Percentiles rank a stretch among this genome's conserved stretches.
phyloP scores from a whole-genome alignment of 2,797 vertebrate genomes.

The Hyperoplus immaculatus region DNA sequence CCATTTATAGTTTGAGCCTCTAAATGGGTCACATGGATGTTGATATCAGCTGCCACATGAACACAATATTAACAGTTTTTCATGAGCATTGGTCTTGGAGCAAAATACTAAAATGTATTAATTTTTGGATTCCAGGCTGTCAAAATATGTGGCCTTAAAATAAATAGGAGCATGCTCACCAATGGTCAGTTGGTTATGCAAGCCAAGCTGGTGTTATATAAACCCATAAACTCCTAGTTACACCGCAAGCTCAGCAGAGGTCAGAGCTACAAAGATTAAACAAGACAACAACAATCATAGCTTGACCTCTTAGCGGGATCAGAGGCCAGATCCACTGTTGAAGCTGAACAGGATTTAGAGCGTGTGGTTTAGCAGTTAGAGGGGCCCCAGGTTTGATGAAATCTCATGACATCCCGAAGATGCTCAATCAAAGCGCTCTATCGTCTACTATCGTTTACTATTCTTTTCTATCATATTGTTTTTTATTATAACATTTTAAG shows the following conservation, averaged over 20 bases:
- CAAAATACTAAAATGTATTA: slow-evolving; percentile 28
- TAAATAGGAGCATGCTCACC: slow-evolving; percentile 4
- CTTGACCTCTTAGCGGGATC: slow-evolving; percentile 38
- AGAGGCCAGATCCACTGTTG: slow-evolving; percentile 20
- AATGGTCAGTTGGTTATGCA: slow-evolving; percentile 56
- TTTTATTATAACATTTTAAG: slow-evolving; percentile 9
- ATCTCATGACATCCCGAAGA: background rate
- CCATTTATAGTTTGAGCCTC: slow-evolving; percentile 16
- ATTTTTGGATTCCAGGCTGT: slow-evolving; percentile 22
- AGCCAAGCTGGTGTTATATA: slow-evolving; percentile 57
- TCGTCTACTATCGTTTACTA: background rate
- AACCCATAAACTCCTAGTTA: slow-evolving; percentile 40
- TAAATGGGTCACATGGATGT: slow-evolving; percentile 30
- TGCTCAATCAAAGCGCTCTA: slow-evolving; percentile 15
- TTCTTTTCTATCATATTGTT: slow-evolving; percentile 12
- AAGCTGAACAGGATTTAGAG: background rate
- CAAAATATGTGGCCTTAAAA: slow-evolving; percentile 24
- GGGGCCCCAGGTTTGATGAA: slow-evolving; percentile 9
- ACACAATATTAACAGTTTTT: slow-evolving; percentile 22
- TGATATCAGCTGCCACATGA: slow-evolving; percentile 31
- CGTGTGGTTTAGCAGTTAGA: background rate
- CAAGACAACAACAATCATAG: slow-evolving; percentile 31
- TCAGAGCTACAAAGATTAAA: slow-evolving; percentile 54
- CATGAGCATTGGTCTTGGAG: slow-evolving; percentile 27
- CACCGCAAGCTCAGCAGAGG: slow-evolving; percentile 40